Percentiles rank a stretch among this genome's conserved stretches.
Conservation (phyloP, 1,140 invertebrate species). For the Asbolus verrucosus region DNA sequence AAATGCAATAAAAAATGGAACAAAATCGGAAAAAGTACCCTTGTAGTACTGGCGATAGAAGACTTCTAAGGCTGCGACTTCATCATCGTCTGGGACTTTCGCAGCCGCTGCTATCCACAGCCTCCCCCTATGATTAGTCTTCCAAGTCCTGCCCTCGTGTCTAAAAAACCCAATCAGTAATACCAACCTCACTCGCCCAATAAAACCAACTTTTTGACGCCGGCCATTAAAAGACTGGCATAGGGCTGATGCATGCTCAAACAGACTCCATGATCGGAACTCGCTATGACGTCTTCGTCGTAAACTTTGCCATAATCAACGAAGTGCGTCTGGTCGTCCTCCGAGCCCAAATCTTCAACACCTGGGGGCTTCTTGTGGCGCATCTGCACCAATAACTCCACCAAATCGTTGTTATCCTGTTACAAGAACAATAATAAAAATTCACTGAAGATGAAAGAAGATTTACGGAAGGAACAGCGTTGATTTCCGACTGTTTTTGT, state of each 20-base stretch:
- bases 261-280: conserved; percentile 84
- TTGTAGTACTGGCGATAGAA: conserved; percentile 77
- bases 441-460: conserved; percentile 7
- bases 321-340: conserved; percentile 55
- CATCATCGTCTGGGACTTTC: conserved; percentile 78
- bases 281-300: conserved; percentile 53
- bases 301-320: conserved; percentile 53
- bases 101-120: conserved; percentile 94
- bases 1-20: conserved; percentile 55
- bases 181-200: too few species aligned
- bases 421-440: too few species aligned
- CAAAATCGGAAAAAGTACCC: conserved; percentile 67
- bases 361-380: conserved; percentile 55
- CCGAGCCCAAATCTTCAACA: conserved; percentile 52
- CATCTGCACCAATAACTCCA: conserved; percentile 59
- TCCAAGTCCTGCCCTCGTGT: conserved; percentile 95
- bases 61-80: conserved; percentile 79
- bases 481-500: conserved; percentile 51
- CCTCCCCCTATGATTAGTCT: conserved; percentile 88
- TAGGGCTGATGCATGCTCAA: conserved; percentile 97
- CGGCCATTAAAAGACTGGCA: conserved; percentile 89
- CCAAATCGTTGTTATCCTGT: conserved; percentile 58
- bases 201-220: conserved; percentile 97
- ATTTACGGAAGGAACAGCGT: conserved; percentile 1
- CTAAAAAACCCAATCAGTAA: too few species aligned